Base-by-base conservation (phyloP, 64 coral and sea anemone species). In the Anthopleura sola region DNA sequence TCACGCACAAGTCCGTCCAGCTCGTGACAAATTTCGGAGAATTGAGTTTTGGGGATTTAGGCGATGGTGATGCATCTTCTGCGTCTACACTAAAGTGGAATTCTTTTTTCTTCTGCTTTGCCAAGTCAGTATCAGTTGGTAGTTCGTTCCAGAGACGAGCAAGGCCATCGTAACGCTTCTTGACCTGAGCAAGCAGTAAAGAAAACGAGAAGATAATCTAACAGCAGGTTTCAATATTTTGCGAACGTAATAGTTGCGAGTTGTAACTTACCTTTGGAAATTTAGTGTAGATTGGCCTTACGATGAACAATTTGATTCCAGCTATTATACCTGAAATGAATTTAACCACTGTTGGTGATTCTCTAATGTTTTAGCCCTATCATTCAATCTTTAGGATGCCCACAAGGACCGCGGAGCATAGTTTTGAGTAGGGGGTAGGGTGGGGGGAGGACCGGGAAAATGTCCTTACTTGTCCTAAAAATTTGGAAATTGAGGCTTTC, bases 241-340 rank as follows among this genome's bases (percentile, higher is more conserved):
- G n/a, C n/a, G n/a, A n/a, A n/a, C n/a, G n/a, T n/a, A n/a, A n/a
- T n/a, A n/a, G n/a, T n/a, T n/a, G n/a, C n/a, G 20, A 79, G 34
- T 17, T 26, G 13, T 29, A n/a, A 83, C 58, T 92, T 86, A 95
- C 94, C 90, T 95, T 95, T 68, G 94, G 94, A 90, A 95, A 95
- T 5, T 89, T 90, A 69, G 85, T 55, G 12, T 95, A 88, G n/a
- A 92, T 92, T 1, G 90, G 87, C 16, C 91, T 89, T 8, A 92
- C 40, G 40, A 95, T 89, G 44, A 95, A 95, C 77, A 95, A 51
- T 74, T 95, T 95, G 9, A 95, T 48, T 31, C 94, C 94, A 50
- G 89, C 75, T 60, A 54, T 83, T 62, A 90, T n/a, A 79, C 81
- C 88, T 90, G 38, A 75, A 85, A 78, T 38, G 31, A 44, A 15